phyloP scores from a whole-genome alignment of 2,888 invertebrate genomes.

The Caenorhabditis sp. region DNA sequence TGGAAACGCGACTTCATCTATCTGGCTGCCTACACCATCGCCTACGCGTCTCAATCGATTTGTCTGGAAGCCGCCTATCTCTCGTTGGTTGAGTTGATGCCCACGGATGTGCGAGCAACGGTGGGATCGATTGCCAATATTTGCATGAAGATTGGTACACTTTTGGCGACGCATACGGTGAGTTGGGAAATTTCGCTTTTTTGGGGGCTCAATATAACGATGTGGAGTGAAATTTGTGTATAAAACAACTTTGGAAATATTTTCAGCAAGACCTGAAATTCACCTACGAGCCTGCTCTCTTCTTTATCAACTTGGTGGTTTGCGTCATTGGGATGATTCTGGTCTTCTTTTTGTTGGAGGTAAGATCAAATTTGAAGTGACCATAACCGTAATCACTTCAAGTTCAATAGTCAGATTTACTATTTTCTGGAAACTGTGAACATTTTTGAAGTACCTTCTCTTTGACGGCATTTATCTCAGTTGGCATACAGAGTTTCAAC shows the following conservation, averaged over 20 bases:
- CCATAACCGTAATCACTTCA: not conserved
- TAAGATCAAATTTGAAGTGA: not conserved
- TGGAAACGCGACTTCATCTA: constrained; percentile 39
- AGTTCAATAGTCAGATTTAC: not conserved
- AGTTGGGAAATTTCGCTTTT: not conserved
- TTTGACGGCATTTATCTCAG: too few species aligned
- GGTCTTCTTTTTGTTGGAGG: constrained; percentile 49
- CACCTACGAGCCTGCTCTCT: constrained; percentile 53
- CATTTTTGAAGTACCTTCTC: too few species aligned
- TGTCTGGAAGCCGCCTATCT: constrained; percentile 59
- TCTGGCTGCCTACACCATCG: constrained; percentile 39
- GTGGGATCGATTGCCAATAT: constrained; percentile 53
- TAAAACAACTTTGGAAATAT: too few species aligned
- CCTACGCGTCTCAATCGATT: constrained; percentile 62
- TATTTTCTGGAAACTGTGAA: not conserved
- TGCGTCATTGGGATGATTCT: constrained; percentile 47
- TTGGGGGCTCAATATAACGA: not conserved
- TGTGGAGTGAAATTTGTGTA: too few species aligned
- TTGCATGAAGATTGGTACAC: constrained; percentile 51
- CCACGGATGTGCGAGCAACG: constrained; percentile 62
- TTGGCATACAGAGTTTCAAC: too few species aligned
- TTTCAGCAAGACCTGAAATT: constrained; percentile 57
- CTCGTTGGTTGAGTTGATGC: constrained; percentile 61
- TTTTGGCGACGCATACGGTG: constrained; percentile 53
- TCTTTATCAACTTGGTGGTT: constrained; percentile 52